Percentiles rank a stretch among this genome's conserved stretches.
These are phyloP conservation scores for Sinocyclocheilus maitianheensis DNA, from an alignment of 2,113 vertebrate genomes.

Conservation along the genomic window DNA sequence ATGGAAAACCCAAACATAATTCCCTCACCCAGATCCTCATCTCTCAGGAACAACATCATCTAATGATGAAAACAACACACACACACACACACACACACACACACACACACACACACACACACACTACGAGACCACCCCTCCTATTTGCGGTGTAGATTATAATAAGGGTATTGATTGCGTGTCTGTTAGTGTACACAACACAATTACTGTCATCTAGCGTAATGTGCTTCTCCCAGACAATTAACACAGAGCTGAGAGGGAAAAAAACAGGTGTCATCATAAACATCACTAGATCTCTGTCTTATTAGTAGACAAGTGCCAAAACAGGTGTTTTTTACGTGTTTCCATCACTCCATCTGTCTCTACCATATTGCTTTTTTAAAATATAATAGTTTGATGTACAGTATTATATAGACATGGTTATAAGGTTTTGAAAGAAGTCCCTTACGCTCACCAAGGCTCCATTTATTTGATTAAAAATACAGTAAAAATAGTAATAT, in stretches of 20 bases:
- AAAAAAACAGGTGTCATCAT: conserved; percentile 2
- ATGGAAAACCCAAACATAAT: background rate
- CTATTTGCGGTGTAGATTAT: background rate
- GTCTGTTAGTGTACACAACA: conserved; percentile 27
- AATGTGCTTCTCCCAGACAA: background rate
- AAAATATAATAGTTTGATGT: background rate
- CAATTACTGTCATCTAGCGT: conserved; percentile 23
- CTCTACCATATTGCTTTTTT: background rate
- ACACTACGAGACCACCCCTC: background rate
- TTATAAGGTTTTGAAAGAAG: background rate
- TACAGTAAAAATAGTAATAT: background rate
- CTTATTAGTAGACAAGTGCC: background rate
- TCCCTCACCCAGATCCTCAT: background rate
- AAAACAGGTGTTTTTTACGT: conserved; percentile 15
- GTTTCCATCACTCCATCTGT: background rate
- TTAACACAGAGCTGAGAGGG: background rate
- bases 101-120: background rate
- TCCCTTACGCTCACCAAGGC: no score
- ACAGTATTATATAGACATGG: background rate
- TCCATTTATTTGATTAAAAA: background rate
- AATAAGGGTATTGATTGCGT: conserved; percentile 27
- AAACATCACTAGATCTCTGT: conserved; percentile 24
- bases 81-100: background rate
- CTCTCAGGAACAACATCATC: background rate
- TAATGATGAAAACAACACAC: conserved; percentile 20